phyloP scores from a whole-genome alignment of 2,797 vertebrate genomes.

The Melanotaenia trifasciata region DNA sequence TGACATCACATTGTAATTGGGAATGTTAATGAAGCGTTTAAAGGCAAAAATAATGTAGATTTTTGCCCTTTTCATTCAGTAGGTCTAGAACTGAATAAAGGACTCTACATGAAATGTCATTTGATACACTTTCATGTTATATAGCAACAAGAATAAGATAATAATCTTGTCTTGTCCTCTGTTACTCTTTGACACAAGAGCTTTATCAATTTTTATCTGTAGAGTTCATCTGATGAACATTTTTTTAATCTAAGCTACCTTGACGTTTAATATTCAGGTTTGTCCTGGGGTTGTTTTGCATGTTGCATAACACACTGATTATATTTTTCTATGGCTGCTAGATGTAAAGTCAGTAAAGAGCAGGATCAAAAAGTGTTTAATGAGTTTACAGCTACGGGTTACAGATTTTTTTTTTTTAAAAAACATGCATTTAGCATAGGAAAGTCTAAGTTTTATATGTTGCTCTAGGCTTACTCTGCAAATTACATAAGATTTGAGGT shows the following conservation, averaged over 20 bases:
- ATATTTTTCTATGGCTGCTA: neutral
- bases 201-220: neutral
- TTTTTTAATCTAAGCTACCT: neutral
- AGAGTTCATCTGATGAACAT: neutral
- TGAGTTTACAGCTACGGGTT: constrained; percentile 18
- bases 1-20: too few relatives aligned
- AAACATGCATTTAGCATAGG: neutral
- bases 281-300: constrained; percentile 11
- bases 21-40: too few relatives aligned
- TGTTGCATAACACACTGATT: neutral
- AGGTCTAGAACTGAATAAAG: neutral
- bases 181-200: neutral
- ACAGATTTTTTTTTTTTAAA: constrained; percentile 8
- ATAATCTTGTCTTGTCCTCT: neutral
- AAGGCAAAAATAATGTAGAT: too few relatives aligned
- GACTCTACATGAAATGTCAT: neutral
- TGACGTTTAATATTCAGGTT: neutral
- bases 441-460: constrained; percentile 20
- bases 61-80: too few relatives aligned
- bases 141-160: neutral
- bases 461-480: constrained; percentile 33
- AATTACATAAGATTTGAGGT: constrained; percentile 46
- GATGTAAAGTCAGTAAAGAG: neutral
- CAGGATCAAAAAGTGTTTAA: constrained; percentile 2
- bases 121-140: neutral